A percentile compares a stretch with the other conserved stretches of the same genome.
These are phyloP conservation scores for Parambassis ranga DNA, from an alignment of 2,797 vertebrate species.

Conservation along the genomic window DNA sequence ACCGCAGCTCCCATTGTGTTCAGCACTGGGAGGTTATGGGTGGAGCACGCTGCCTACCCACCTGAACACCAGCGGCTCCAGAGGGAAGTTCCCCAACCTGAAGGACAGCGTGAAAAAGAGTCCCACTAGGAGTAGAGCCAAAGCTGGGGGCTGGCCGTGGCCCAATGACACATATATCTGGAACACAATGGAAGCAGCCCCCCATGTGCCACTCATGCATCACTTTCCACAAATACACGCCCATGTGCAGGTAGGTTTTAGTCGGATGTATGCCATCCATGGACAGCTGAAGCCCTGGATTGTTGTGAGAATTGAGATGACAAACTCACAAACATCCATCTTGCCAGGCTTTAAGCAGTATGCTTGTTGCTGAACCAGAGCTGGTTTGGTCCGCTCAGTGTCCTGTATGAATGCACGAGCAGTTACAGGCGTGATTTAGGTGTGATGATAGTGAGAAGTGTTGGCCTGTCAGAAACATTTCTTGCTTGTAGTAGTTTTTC, in stretches of 20 bases:
- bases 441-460: too few relatives aligned
- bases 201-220: constrained; percentile 32
- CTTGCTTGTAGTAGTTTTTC: too few relatives aligned
- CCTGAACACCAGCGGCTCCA: constrained; percentile 63
- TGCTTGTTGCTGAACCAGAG: too few relatives aligned
- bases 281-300: background rate
- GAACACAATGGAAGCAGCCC: constrained; percentile 65
- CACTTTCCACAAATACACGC: constrained; percentile 57
- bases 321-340: too few relatives aligned
- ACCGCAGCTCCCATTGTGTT: constrained; percentile 53
- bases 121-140: constrained; percentile 84
- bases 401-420: too few relatives aligned
- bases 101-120: constrained; percentile 86
- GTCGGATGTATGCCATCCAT: background rate
- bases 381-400: too few relatives aligned
- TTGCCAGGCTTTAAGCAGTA: too few relatives aligned
- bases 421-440: too few relatives aligned
- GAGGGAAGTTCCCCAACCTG: constrained; percentile 81
- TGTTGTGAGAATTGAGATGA: too few relatives aligned
- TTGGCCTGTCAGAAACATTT: too few relatives aligned
- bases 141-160: constrained; percentile 73
- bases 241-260: constrained; percentile 53
- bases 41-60: constrained; percentile 78
- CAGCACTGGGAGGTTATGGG: constrained; percentile 59
- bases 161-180: constrained; percentile 80